phyloP scores from a whole-genome alignment of 2,113 vertebrate genomes.

The Isichthys henryi region DNA sequence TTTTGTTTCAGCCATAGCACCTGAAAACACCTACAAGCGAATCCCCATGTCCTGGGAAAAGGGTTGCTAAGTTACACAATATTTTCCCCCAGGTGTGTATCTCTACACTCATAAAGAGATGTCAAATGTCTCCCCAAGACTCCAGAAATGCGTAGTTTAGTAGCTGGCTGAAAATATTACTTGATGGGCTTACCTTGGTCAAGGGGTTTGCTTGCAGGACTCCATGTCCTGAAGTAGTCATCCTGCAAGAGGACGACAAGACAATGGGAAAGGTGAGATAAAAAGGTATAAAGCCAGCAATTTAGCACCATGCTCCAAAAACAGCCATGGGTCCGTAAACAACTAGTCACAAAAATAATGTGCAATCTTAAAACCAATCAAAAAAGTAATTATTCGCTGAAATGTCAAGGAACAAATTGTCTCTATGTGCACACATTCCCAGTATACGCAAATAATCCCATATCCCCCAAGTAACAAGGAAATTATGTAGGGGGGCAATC shows the following conservation, averaged over 20 bases:
- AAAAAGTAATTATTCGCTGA: background rate
- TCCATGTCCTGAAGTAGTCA: constrained; percentile 78
- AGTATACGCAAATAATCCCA: background rate
- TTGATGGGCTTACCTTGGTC: constrained; percentile 65
- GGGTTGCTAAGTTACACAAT: background rate
- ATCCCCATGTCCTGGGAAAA: background rate
- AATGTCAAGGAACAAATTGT: background rate
- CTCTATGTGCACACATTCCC: background rate
- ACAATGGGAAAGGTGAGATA: background rate
- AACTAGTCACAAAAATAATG: background rate
- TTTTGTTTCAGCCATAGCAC: background rate
- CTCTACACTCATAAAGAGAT: background rate
- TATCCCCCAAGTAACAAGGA: background rate
- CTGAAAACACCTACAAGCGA: background rate
- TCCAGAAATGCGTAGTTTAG: background rate
- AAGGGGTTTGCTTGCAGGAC: constrained; percentile 66
- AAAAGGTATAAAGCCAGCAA: background rate
- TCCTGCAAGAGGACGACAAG: constrained; percentile 48
- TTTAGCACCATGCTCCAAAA: background rate
- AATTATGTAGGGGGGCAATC: background rate
- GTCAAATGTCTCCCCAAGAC: background rate
- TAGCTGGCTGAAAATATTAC: background rate
- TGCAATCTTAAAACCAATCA: constrained; percentile 18
- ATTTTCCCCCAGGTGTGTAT: background rate
- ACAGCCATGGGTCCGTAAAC: background rate